Evolutionary conservation across 2,888 invertebrate species (phyloP).

Genomic region (Nowickia ferox): DNA sequence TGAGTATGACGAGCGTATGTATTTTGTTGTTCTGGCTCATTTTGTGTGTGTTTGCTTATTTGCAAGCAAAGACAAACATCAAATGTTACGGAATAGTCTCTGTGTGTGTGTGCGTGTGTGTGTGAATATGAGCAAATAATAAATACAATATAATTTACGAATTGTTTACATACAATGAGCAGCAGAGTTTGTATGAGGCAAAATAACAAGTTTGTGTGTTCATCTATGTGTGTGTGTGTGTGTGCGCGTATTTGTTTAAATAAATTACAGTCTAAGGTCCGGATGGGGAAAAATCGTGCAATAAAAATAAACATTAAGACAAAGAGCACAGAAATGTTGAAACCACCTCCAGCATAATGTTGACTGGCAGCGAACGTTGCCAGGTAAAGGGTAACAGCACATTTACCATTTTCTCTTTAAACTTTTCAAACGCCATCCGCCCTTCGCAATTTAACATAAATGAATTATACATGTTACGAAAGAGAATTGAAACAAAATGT

Average conservation of each 20-base stretch:
- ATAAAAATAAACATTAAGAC: neutral
- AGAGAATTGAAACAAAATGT: neutral
- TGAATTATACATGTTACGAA: neutral
- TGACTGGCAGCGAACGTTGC: neutral
- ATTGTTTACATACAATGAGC: neutral
- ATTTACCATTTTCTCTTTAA: neutral
- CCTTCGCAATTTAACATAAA: neutral
- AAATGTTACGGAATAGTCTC: constrained; percentile 39
- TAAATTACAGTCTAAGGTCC: constrained; percentile 24
- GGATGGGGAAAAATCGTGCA: neutral
- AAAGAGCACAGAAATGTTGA: neutral
- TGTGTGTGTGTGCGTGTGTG: constrained; percentile 8
- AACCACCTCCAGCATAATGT: neutral
- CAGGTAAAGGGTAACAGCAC: neutral
- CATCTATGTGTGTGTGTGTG: neutral
- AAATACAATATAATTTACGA: neutral
- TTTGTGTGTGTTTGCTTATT: constrained; percentile 55
- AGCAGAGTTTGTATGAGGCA: neutral
- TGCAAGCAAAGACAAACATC: constrained; percentile 50
- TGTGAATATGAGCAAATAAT: neutral
- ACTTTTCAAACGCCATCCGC: too few species aligned
- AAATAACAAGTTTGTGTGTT: neutral
- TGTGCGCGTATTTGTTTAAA: constrained; percentile 17
- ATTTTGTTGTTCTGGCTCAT: constrained; percentile 39
- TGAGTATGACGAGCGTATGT: neutral